These are phyloP conservation scores for Lasioglossum vierecki DNA, from an alignment of 2,888 invertebrate species.

Conservation along the genomic window DNA sequence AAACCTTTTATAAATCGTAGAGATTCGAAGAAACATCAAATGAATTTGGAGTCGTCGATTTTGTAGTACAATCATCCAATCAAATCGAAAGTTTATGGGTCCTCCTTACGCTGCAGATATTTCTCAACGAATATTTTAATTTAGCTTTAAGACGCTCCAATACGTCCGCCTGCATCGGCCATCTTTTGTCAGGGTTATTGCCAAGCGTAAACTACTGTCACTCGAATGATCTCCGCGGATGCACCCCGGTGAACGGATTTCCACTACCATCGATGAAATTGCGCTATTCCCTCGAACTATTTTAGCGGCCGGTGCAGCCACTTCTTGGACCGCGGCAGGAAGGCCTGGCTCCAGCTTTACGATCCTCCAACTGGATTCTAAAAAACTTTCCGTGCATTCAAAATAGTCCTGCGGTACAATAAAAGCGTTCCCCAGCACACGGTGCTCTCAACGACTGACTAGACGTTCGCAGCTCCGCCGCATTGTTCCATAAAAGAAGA, in stretches of 20 bases:
- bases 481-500: neutral
- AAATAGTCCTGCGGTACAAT: constrained; percentile 27
- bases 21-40: neutral
- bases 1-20: neutral
- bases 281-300: constrained; percentile 16
- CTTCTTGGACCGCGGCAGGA: neutral
- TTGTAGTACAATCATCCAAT: too few species aligned
- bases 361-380: constrained; percentile 28
- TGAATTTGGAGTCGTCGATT: neutral
- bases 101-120: neutral
- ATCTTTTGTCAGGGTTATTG: neutral
- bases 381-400: constrained; percentile 31
- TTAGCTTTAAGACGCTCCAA: neutral
- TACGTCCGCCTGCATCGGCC: neutral
- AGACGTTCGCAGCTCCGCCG: neutral
- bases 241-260: neutral
- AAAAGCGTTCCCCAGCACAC: constrained; percentile 9
- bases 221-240: neutral
- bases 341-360: constrained; percentile 22
- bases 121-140: neutral
- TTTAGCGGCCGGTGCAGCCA: constrained; percentile 1
- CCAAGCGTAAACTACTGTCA: neutral
- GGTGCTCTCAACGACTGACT: neutral
- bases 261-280: constrained; percentile 7
- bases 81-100: neutral